phyloP scores from a whole-genome alignment of 1,140 invertebrate species.

The Matsumurasca onukii region DNA sequence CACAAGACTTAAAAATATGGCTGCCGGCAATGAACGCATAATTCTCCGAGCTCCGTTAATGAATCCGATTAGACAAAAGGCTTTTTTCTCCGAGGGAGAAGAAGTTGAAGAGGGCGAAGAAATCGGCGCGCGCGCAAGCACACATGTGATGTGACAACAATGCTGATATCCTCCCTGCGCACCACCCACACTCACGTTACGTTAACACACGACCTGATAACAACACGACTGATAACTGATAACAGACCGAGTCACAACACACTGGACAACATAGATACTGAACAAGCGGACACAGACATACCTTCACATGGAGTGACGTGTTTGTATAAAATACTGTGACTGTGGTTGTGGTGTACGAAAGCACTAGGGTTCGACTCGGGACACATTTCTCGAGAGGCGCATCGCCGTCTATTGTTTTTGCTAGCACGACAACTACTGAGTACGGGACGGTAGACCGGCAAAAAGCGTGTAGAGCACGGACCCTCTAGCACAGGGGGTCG shows the following conservation, averaged over 20 bases:
- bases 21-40: constrained; percentile 53
- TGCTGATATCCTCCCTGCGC: too few relatives aligned
- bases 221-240: too few relatives aligned
- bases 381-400: constrained; percentile 22
- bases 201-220: not conserved
- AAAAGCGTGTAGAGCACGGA: not conserved
- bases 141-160: too few relatives aligned
- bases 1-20: constrained; percentile 29
- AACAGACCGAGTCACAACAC: too few relatives aligned
- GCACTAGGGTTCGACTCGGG: not conserved
- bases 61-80: constrained; percentile 56
- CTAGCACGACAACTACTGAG: constrained; percentile 33
- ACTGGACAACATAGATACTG: too few relatives aligned
- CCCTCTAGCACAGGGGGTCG: constrained; percentile 26
- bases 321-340: not conserved
- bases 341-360: not conserved
- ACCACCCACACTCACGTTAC: not conserved
- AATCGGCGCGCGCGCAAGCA: constrained; percentile 10
- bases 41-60: constrained; percentile 55
- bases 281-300: too few relatives aligned
- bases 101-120: not conserved
- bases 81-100: constrained; percentile 17
- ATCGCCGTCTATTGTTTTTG: constrained; percentile 27
- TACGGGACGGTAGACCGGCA: not conserved
- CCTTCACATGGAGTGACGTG: not conserved